Base-by-base conservation (phyloP, 2,888 invertebrate genomes). In the Hanleya hanleyi region DNA sequence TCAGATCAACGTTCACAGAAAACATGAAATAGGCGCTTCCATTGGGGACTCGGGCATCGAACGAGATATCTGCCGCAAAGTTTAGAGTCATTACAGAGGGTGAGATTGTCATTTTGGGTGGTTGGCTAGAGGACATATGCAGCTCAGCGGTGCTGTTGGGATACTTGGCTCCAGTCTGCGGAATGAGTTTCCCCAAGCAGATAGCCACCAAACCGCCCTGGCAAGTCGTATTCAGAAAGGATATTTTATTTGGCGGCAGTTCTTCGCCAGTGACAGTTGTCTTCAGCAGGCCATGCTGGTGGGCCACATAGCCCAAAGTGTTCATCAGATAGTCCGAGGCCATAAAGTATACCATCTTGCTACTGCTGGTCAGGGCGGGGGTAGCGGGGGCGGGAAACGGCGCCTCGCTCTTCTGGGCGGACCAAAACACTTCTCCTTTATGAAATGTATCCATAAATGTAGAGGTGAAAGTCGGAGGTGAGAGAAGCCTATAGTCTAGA, bases 381-480 rank as follows among this genome's bases (percentile, higher is more conserved):
- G 66, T 18, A 22, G 65, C 1, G 9, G 50, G 49, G 22, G 70
- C 32, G 18, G 41, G 32, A 41, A 33, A 38, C 4, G 66, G 70
- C 7, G 47, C 36, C 18, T 64, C 65, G n/a, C 22, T 41, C 29
- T 26, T 47, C 49, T 33, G 22, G 0, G 47, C 37, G 1, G 32
- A 29, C 70, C 70, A 70, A 5, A 18, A 41, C 5, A 70, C 32
- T 33, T 70, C 70, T 32, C 70, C 70, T 66, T 67, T 67, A 47
- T 67, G 67, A 29, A 61, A 4, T 9, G 33, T 33, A 7, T 67
- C 57, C 2, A 71, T 18, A 67, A n/a, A 67, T 7, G 26, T 15
- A 22, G 35, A 35, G n/a, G 41, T 22, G 18, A 71, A 71, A n/a
- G 62, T 41, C 3, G 71, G 71, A 6, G 67, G 41, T n/a, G 51